Evolutionary conservation across 2,797 vertebrate genomes (phyloP), one percentile per base, ranked within the genome.

Genomic region (Arctocebus calabarensis): DNA sequence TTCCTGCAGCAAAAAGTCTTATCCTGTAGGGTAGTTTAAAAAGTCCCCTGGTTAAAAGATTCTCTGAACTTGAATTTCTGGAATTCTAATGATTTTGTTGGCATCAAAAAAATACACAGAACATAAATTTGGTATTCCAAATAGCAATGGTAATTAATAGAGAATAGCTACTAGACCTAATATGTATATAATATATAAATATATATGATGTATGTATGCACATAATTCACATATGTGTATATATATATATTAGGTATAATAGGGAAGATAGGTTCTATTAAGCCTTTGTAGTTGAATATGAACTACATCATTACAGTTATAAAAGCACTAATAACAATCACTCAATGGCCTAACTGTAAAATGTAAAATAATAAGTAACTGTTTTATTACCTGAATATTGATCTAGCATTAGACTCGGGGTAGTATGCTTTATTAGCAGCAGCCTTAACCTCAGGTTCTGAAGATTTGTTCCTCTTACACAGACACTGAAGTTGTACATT

Each of bases 351-450:
- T 59, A 91, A 66, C 22, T 70, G 19, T 64, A 57, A 91, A 82
- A 57, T 37, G 45, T 89, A 83, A 93, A 84, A 74, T 91, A 86
- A 89, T 14, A 55, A 25, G 11, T 82, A 40, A 34, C 71, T 86
- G 40, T 40, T 95, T 95, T 32, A 91, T 84, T 74, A 78, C 32
- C 97, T 95, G 94, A 97, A 97, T 97, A 98, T 97, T 97, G 97
- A 98, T 97, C 61, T 20, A 78, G 8, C 88, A 22, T 87, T 89
- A 86, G 96, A 57, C 96, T 97, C 92, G 90, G 96, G 62, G 84
- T 90, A 90, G 92, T 88, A 95, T 94, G 90, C 73, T 96, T 94
- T 97, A 86, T 94, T 97, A 96, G 96, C 97, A 97, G 0, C 91
- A 88, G 95, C 68, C 94, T 97, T 66, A 48, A 95, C 25, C 25